A percentile compares a stretch with the other conserved stretches of the same genome.
Evolutionary conservation across 2,113 vertebrate genomes (phyloP).

Genomic region (Anser brachyrhynchus): DNA sequence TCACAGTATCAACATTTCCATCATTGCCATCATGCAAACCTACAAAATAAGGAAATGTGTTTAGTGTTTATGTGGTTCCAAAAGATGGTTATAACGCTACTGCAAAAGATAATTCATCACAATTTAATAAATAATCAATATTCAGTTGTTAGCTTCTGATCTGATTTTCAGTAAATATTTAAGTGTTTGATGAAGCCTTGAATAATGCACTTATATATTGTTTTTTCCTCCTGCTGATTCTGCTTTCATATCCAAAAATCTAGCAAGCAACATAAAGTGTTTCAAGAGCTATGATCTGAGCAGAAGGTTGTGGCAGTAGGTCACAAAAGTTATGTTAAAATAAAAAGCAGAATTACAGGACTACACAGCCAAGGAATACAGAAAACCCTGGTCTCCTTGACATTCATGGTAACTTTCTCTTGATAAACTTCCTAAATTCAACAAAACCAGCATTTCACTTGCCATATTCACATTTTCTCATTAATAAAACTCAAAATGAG

Average conservation of each 20-base stretch:
- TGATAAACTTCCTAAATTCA: no score
- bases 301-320: neutral
- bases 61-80: neutral
- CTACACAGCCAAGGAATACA: neutral
- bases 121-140: fast-evolving
- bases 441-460: neutral
- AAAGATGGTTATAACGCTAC: neutral
- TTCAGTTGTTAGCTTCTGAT: neutral
- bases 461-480: neutral
- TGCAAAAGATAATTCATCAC: neutral
- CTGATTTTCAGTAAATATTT: neutral
- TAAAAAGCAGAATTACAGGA: neutral
- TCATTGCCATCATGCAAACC: conserved; percentile 59
- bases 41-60: neutral
- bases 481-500: neutral
- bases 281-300: neutral
- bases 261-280: neutral
- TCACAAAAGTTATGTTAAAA: neutral
- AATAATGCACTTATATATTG: neutral
- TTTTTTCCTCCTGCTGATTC: neutral
- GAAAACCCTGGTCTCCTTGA: neutral
- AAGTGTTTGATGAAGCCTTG: neutral
- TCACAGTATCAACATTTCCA: conserved; percentile 62
- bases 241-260: neutral
- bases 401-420: neutral